Percentiles rank a stretch among this genome's conserved stretches.
These are phyloP conservation scores for Andrena praecox DNA, from an alignment of 2,888 invertebrate genomes.

Conservation along the genomic window DNA sequence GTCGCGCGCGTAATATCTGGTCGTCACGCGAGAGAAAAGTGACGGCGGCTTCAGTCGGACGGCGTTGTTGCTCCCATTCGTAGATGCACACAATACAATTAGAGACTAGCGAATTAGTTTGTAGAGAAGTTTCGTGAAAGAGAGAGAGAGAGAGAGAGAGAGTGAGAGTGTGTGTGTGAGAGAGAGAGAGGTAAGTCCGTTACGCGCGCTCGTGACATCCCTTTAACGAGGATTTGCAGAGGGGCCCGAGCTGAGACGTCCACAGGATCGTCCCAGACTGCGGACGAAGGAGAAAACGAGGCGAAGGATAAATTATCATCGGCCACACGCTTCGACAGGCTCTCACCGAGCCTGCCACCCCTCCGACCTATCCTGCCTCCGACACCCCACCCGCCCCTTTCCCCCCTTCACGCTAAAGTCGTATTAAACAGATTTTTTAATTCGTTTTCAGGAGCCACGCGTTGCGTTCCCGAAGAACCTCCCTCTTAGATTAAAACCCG, in stretches of 20 bases:
- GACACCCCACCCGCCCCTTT: background rate
- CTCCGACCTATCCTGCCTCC: conserved; percentile 7
- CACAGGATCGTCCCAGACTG: conserved; percentile 40
- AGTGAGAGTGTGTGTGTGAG: background rate
- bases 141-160: conserved; percentile 1
- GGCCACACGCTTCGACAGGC: conserved; percentile 51
- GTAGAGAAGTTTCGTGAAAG: conserved; percentile 69
- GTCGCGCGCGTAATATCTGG: conserved; percentile 1
- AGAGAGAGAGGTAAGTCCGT: conserved; percentile 79
- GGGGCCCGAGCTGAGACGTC: conserved; percentile 38
- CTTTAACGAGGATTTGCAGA: conserved; percentile 73
- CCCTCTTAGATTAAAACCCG: conserved; percentile 32
- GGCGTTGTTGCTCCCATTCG: conserved; percentile 84
- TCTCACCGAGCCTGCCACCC: conserved; percentile 47
- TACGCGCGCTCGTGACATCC: conserved; percentile 59
- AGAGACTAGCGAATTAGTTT: conserved; percentile 80
- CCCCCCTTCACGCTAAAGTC: conserved; percentile 37
- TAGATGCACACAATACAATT: conserved; percentile 83
- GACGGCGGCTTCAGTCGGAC: conserved; percentile 57
- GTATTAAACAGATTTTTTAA: conserved; percentile 57
- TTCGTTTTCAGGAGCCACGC: conserved; percentile 60
- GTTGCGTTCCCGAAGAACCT: conserved; percentile 47
- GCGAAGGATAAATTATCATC: conserved; percentile 58
- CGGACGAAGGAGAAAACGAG: conserved; percentile 36
- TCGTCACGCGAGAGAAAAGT: conserved; percentile 35